Evolutionary conservation across 2,797 vertebrate genomes (phyloP).

Genomic region (Acanthis flammea): DNA sequence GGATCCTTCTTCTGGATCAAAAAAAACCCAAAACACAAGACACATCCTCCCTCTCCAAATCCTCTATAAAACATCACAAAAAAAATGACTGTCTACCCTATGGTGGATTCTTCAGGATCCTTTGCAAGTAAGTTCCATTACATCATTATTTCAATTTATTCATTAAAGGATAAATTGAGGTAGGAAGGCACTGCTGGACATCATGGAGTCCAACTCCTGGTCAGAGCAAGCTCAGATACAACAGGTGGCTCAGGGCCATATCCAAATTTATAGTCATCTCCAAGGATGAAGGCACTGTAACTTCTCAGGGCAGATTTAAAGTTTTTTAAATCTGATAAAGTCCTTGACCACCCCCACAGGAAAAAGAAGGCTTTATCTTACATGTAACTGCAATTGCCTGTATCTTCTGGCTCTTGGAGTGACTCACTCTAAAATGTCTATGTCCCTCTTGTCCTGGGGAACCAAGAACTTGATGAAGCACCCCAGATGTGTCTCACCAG

Average conservation of each 20-base stretch:
- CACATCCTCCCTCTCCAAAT: not conserved
- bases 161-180: not conserved
- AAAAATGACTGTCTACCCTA: not conserved
- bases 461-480: not conserved
- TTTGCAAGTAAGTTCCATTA: not conserved
- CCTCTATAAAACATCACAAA: not conserved
- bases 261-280: rapidly evolving
- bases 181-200: not conserved
- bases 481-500: not conserved
- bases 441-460: not conserved
- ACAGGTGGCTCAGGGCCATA: not conserved
- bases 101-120: not conserved
- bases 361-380: not conserved
- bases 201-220: not conserved
- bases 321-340: not conserved
- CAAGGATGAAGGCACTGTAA: not conserved
- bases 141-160: not conserved
- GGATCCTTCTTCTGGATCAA: not conserved
- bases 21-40: not conserved
- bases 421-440: not conserved
- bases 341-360: not conserved
- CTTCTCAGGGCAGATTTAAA: not conserved
- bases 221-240: not conserved
- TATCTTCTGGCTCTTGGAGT: not conserved
- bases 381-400: not conserved